A percentile compares a stretch with the other conserved stretches of the same genome.
phyloP scores from a whole-genome alignment of 2,113 vertebrate species.

The Anoura caudifer region DNA sequence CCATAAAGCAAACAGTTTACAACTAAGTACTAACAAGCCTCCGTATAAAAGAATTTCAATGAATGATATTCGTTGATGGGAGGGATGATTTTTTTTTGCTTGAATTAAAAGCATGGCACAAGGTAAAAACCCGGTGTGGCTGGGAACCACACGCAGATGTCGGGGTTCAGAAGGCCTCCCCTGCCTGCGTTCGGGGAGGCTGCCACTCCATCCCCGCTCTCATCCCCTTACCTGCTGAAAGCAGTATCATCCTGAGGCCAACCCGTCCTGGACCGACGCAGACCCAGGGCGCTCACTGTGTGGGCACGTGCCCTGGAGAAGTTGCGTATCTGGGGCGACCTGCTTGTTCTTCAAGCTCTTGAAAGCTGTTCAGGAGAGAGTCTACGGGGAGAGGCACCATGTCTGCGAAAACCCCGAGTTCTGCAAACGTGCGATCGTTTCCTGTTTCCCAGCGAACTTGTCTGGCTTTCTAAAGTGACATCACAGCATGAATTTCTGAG shows the following conservation, averaged over 20 bases:
- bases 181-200: rapidly evolving
- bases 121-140: neutral
- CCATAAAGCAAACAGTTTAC: neutral
- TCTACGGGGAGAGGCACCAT: neutral
- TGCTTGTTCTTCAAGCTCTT: neutral
- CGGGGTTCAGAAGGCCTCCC: neutral
- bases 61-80: neutral
- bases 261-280: neutral
- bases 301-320: neutral
- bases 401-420: neutral
- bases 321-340: neutral
- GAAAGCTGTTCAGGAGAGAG: neutral
- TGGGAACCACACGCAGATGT: neutral
- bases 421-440: neutral
- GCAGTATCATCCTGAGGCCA: neutral
- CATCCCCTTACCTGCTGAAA: neutral
- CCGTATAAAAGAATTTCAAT: neutral
- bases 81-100: neutral
- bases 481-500: neutral
- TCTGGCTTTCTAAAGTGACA: neutral
- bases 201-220: neutral
- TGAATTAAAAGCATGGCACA: neutral
- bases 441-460: neutral
- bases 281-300: neutral
- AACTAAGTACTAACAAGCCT: neutral